Conservation (phyloP, 2,888 invertebrate species). For the Phlogophora meticulosa region DNA sequence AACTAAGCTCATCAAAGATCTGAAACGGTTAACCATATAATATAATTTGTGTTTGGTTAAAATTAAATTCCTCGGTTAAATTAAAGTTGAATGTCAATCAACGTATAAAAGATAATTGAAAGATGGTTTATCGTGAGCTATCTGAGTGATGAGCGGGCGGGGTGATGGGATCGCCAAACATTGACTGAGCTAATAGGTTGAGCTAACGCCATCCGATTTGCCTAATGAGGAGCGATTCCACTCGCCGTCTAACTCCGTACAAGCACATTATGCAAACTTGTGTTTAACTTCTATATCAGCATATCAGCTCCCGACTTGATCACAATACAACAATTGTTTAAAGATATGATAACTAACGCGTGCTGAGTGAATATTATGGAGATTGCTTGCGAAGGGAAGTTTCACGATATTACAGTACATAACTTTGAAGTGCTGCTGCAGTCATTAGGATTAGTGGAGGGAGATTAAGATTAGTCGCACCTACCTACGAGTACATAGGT, state of each 20-base stretch:
- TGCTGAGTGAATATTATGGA: conserved; percentile 53
- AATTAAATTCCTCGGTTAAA: conserved; percentile 62
- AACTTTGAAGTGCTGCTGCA: conserved; percentile 54
- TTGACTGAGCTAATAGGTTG: conserved; percentile 88
- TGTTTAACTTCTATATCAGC: conserved; percentile 87
- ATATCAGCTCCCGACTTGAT: conserved; percentile 82
- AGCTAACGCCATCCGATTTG: conserved; percentile 87
- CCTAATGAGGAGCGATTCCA: conserved; percentile 87
- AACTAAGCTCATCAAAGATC: conserved; percentile 56
- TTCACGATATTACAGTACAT: conserved; percentile 51
- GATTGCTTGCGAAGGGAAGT: conserved; percentile 53
- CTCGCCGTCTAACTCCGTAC: conserved; percentile 76
- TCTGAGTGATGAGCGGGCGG: conserved; percentile 75
- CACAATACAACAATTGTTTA: conserved; percentile 79
- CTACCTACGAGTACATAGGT: conserved; percentile 12
- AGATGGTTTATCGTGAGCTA: conserved; percentile 69
- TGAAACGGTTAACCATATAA: conserved; percentile 57
- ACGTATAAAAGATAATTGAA: conserved; percentile 67
- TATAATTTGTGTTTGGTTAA: conserved; percentile 56
- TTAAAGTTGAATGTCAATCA: conserved; percentile 67
- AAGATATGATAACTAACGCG: conserved; percentile 66
- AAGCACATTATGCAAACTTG: conserved; percentile 87
- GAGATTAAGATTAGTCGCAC: conserved; percentile 48
- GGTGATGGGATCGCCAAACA: conserved; percentile 86
- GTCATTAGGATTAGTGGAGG: conserved; percentile 57